Percentiles rank a stretch among this genome's conserved stretches.
Evolutionary conservation across 2,113 vertebrate genomes (phyloP).

Genomic region (Shinisaurus crocodilurus): DNA sequence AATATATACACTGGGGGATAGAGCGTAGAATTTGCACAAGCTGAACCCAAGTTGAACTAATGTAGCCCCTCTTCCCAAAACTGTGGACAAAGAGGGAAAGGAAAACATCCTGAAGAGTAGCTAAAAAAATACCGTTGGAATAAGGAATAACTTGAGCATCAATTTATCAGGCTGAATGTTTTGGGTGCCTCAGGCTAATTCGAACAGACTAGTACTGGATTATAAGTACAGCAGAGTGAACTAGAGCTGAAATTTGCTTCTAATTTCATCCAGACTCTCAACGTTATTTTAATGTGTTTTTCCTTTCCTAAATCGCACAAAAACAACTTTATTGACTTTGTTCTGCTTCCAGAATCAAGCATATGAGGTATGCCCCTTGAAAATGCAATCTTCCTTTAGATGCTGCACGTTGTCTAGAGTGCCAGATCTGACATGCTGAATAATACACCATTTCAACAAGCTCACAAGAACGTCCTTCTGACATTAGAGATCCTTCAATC

Average conservation of each 20-base stretch:
- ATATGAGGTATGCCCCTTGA: background rate
- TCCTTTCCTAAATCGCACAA: conserved; percentile 33
- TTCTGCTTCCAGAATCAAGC: conserved; percentile 51
- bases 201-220: conserved; percentile 6
- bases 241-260: conserved; percentile 33
- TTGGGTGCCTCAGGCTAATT: conserved; percentile 9
- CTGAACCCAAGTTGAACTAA: conserved; percentile 8
- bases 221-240: background rate
- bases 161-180: background rate
- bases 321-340: conserved; percentile 37
- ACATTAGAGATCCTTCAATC: conserved; percentile 50
- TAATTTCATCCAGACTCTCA: conserved; percentile 49
- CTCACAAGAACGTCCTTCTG: conserved; percentile 42
- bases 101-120: conserved; percentile 12
- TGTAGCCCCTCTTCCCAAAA: background rate
- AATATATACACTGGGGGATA: background rate
- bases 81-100: background rate
- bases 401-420: background rate
- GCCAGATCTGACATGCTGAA: conserved; percentile 27
- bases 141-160: background rate
- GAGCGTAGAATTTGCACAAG: background rate
- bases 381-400: conserved; percentile 48
- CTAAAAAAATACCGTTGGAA: background rate
- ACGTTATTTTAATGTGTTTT: conserved; percentile 44
- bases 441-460: conserved; percentile 23